Evolutionary conservation across 2,113 vertebrate species (phyloP).

Genomic region (Otolemur garnettii): DNA sequence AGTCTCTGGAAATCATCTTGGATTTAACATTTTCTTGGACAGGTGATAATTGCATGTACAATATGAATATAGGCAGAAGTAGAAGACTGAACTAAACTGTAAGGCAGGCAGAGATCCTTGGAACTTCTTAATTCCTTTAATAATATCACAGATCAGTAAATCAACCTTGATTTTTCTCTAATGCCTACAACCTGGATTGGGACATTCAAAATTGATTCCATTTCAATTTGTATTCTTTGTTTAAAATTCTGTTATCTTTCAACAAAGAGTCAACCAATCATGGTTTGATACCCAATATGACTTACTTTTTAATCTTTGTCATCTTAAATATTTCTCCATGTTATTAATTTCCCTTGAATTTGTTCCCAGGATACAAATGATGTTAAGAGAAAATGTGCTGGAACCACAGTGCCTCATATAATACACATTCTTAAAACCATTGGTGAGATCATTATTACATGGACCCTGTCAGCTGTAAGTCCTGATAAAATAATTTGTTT

Average conservation of each 20-base stretch:
- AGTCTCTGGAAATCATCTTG: slow-evolving; percentile 28
- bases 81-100: background rate
- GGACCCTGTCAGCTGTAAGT: background rate
- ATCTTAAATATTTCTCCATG: background rate
- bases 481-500: background rate
- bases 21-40: background rate
- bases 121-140: background rate
- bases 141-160: background rate
- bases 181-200: background rate
- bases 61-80: background rate
- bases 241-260: background rate
- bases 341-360: slow-evolving; percentile 19
- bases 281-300: background rate
- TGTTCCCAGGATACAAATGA: background rate
- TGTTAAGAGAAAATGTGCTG: background rate
- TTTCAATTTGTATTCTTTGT: background rate
- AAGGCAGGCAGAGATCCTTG: background rate
- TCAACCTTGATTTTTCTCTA: background rate
- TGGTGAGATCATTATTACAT: background rate
- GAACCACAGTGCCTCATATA: background rate
- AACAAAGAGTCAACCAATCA: background rate
- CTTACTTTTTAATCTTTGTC: background rate
- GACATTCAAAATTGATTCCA: slow-evolving; percentile 12
- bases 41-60: background rate
- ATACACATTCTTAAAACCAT: background rate